Evolutionary conservation across 2,797 vertebrate species (phyloP).

Genomic region (Oreochromis mossambicus): DNA sequence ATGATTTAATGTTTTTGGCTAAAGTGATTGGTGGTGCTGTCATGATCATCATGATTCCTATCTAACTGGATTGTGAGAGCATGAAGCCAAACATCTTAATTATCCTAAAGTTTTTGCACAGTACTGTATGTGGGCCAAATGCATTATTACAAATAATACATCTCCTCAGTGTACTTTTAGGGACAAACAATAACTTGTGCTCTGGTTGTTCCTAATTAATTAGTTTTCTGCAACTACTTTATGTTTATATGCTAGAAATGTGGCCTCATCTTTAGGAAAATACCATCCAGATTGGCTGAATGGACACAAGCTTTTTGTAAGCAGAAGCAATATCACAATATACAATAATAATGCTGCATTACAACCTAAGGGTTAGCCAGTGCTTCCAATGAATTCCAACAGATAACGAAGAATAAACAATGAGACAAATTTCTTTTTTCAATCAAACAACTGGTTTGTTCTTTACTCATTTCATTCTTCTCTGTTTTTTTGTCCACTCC

Average conservation of each 20-base stretch:
- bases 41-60: background rate
- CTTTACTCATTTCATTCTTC: background rate
- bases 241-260: background rate
- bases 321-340: background rate
- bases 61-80: background rate
- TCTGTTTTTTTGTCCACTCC: background rate
- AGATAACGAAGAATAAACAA: background rate
- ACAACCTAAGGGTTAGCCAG: background rate
- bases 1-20: background rate
- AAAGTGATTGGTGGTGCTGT: background rate
- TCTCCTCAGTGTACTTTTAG: background rate
- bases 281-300: background rate
- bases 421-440: background rate
- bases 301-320: background rate
- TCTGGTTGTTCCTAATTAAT: background rate
- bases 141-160: background rate
- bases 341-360: background rate
- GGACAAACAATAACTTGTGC: background rate
- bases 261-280: background rate
- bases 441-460: background rate
- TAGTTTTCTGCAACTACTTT: background rate
- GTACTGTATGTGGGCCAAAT: background rate
- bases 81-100: background rate
- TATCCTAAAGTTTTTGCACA: background rate
- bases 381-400: background rate